Evolutionary conservation across 2,113 vertebrate species (phyloP).

Genomic region (Notothenia coriiceps): DNA sequence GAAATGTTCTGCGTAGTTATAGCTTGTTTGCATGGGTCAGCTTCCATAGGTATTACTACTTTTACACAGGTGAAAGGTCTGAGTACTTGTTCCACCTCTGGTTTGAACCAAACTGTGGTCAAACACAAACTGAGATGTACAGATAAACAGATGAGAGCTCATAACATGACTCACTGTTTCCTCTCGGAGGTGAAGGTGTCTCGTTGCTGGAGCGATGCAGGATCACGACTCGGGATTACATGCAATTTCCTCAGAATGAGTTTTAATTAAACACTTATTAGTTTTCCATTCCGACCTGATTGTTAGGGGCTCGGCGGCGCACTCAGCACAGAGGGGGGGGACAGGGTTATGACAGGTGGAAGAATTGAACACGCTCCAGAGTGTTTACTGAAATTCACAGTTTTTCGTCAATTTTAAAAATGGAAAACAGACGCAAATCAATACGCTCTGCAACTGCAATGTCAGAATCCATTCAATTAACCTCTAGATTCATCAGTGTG

Average conservation of each 20-base stretch:
- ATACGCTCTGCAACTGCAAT: constrained; percentile 34
- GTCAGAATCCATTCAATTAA: constrained; percentile 58
- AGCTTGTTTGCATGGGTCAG: too few species aligned
- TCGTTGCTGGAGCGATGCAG: constrained; percentile 51
- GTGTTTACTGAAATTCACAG: constrained; percentile 14
- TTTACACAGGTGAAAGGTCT: too few species aligned
- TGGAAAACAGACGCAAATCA: constrained; percentile 42
- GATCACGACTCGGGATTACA: constrained; percentile 53
- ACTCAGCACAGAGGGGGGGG: constrained; percentile 34
- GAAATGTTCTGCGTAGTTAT: too few species aligned
- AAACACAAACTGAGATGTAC: constrained; percentile 1
- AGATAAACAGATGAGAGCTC: not conserved
- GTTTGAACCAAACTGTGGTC: not conserved
- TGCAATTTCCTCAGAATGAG: constrained; percentile 70
- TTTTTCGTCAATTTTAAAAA: constrained; percentile 44
- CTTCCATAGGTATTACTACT: too few species aligned
- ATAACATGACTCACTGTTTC: too few species aligned
- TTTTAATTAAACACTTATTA: constrained; percentile 80
- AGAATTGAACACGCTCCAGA: constrained; percentile 50
- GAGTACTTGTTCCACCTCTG: too few species aligned
- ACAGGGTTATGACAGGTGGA: constrained; percentile 58
- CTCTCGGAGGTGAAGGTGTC: constrained; percentile 32
- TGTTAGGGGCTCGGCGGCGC: constrained; percentile 52
- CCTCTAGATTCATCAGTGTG: constrained; percentile 46
- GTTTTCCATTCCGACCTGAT: constrained; percentile 68